A percentile compares a stretch with the other conserved stretches of the same genome.
phyloP scores from a whole-genome alignment of 2,888 invertebrate genomes.

The Clunio marinus region DNA sequence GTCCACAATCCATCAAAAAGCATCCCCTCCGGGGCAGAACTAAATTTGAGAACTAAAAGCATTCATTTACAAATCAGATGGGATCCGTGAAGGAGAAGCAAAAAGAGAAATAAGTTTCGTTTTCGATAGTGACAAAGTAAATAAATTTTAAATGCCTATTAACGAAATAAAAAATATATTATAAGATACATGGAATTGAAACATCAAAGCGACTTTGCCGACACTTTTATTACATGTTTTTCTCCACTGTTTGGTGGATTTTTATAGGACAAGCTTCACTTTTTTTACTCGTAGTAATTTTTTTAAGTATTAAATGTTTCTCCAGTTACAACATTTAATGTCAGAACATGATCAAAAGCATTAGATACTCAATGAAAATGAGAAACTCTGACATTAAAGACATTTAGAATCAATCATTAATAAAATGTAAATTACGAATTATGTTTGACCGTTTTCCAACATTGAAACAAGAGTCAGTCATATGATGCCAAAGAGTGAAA shows the following conservation, averaged over 20 bases:
- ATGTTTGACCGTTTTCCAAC: too few species aligned
- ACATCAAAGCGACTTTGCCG: constrained; percentile 26
- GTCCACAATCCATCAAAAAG: constrained; percentile 23
- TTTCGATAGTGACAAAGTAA: constrained; percentile 33
- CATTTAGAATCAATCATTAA: too few species aligned
- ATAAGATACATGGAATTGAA: background rate
- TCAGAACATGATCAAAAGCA: too few species aligned
- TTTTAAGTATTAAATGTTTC: too few species aligned
- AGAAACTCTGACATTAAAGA: too few species aligned
- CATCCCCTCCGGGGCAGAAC: constrained; percentile 1
- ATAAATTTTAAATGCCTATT: constrained; percentile 31
- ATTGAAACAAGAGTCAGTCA: too few species aligned
- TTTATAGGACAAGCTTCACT: constrained; percentile 27
- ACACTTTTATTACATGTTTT: constrained; percentile 35
- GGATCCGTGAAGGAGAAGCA: constrained; percentile 21
- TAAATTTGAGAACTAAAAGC: background rate
- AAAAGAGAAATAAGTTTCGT: background rate
- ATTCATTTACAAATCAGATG: background rate
- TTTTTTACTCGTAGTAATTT: too few species aligned
- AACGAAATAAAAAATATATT: constrained; percentile 14
- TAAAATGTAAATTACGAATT: too few species aligned
- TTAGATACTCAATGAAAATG: too few species aligned
- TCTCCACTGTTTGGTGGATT: constrained; percentile 18
- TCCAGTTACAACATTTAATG: too few species aligned
- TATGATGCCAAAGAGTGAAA: too few species aligned